Evolutionary conservation across 2,113 vertebrate genomes (phyloP), one percentile per base, ranked within the genome.

Genomic region (Turdus rufiventris): DNA sequence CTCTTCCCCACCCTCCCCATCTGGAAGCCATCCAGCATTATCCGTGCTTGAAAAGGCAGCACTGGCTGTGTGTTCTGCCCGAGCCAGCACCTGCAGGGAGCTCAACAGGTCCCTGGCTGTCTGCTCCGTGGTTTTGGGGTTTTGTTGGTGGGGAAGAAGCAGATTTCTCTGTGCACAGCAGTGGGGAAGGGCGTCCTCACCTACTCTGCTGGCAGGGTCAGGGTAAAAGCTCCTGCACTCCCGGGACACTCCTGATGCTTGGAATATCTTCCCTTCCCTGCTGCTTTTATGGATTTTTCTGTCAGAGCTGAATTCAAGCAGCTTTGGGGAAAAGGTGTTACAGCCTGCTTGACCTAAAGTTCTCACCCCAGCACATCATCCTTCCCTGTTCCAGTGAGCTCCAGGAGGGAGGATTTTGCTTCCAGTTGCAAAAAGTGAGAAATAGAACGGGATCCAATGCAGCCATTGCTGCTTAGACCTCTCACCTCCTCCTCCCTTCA

Each of bases 61-160:
- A 3, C 58, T 53, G 90, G 54, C 54, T 72, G 36, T 6, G 33
- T 24, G 89, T 1, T 65, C 84, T 82, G 80, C 54, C 58, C 5
- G 0, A 82, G 90, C 90, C 82, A 75, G 92, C 82, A 85, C 88
- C 93, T 88, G 67, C 67, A 31, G 71, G 81, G 82, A 75, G 3
- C 42, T 24, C 90, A 62, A 53, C 95, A 89, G 85, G 85, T 85
- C 68, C 8, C 56, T 31, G 65, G 3, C 84, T 56, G 48, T 3
- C 80, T 51, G 43, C 61, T 51, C 0, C 7, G 11, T 8, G 18
- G 0, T 26, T 40, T 5, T 21, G 18, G 65, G 45, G 72, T n/a
- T n/a, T 48, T 28, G 53, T 29, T 38, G 14, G 12, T 8, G 16
- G 15, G 7, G 40, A 5, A 40, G 40, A 14, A 40, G 40, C 40